Evolutionary conservation across 1,140 invertebrate genomes (phyloP).

Genomic region (Solenopsis invicta): DNA sequence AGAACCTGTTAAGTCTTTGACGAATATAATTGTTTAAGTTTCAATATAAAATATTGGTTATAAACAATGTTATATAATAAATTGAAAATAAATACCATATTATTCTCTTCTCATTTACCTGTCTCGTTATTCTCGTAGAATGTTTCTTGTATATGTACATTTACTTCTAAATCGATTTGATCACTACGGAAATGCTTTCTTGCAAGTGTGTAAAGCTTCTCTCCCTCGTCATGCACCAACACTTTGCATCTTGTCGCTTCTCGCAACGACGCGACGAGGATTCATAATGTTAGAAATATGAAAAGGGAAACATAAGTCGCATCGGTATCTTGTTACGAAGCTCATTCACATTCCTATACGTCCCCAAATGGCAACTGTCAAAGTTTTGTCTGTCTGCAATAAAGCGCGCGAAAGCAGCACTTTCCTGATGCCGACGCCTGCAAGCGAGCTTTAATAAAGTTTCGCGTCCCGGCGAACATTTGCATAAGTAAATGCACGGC

Average conservation of each 20-base stretch:
- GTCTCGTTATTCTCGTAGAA: not conserved
- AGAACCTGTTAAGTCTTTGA: too few species aligned
- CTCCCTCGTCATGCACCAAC: not conserved
- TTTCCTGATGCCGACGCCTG: not conserved
- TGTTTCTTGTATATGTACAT: not conserved
- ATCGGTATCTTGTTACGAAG: slow-evolving; percentile 4
- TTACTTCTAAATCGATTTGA: not conserved
- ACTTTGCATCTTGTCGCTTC: not conserved
- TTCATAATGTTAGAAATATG: slow-evolving; percentile 27
- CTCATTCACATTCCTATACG: not conserved
- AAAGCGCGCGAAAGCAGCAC: not conserved
- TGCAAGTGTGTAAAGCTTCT: not conserved
- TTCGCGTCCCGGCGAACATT: slow-evolving; percentile 27
- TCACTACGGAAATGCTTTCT: not conserved
- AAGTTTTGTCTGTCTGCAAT: slow-evolving; percentile 28
- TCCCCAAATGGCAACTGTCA: slow-evolving; percentile 20
- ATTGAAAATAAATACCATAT: too few species aligned
- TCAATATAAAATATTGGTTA: too few species aligned
- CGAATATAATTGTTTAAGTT: too few species aligned
- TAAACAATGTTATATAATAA: too few species aligned
- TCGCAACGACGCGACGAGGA: not conserved
- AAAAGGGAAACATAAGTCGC: slow-evolving; percentile 18
- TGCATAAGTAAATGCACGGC: slow-evolving; percentile 50
- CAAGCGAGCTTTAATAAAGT: slow-evolving; percentile 43
- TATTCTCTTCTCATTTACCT: too few species aligned